These are phyloP conservation scores for Heteromormyrus szaboi DNA, from an alignment of 2,797 vertebrate genomes.

Conservation along the genomic window DNA sequence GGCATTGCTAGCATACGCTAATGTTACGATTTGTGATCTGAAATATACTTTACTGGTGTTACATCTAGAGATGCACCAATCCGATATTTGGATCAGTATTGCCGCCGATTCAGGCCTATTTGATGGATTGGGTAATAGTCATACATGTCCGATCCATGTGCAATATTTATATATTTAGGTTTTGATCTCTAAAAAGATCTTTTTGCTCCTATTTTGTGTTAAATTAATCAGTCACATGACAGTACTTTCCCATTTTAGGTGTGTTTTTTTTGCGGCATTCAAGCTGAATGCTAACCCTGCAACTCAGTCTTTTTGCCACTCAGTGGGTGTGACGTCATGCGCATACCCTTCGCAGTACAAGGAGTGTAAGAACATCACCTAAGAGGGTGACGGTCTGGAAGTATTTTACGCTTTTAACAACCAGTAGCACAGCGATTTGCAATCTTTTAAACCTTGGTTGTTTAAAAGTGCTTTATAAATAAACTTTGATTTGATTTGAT, in stretches of 20 bases:
- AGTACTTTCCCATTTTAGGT: not conserved
- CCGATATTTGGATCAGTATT: no score
- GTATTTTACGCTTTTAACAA: not conserved
- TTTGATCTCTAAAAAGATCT: not conserved
- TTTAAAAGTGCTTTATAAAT: no score
- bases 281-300: not conserved
- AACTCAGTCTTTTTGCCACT: not conserved
- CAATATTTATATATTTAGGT: no score
- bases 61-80: not conserved
- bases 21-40: not conserved
- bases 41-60: not conserved
- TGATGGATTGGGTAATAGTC: no score
- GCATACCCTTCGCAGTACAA: not conserved
- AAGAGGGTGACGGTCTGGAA: not conserved
- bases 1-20: not conserved
- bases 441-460: not conserved
- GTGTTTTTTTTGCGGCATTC: not conserved
- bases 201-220: not conserved
- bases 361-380: not conserved
- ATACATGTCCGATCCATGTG: no score
- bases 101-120: no score
- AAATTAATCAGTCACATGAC: not conserved
- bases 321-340: not conserved
- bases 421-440: not conserved
- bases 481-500: no score